These are phyloP conservation scores for Pantherophis alleghaniensis DNA, from an alignment of 2,797 vertebrate genomes.

Conservation along the genomic window DNA sequence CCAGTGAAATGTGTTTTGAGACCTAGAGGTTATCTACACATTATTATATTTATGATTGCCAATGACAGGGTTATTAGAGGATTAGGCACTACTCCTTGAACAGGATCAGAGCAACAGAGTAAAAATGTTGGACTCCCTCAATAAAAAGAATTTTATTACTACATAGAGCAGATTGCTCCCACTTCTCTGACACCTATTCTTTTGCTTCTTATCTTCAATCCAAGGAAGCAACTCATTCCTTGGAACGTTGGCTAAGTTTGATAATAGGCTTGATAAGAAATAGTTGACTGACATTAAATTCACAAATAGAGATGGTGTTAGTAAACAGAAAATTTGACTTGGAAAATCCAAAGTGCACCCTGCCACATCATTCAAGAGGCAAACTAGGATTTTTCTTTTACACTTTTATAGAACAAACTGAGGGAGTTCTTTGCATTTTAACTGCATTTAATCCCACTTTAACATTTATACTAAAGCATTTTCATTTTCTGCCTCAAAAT, in stretches of 20 bases:
- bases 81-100: not conserved
- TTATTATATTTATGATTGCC: not conserved
- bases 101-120: not conserved
- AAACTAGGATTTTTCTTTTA: not conserved
- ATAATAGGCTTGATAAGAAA: not conserved
- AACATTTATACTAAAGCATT: not conserved
- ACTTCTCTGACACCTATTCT: not conserved
- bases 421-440: not conserved
- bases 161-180: not conserved
- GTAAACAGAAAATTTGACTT: not conserved
- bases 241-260: not conserved
- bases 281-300: not conserved
- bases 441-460: not conserved
- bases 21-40: not conserved
- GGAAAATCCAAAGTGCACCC: not conserved
- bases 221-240: not conserved
- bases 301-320: not conserved
- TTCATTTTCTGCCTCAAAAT: not conserved
- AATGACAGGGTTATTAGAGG: not conserved
- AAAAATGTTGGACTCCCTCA: not conserved
- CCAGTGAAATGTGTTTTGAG: not conserved
- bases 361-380: not conserved
- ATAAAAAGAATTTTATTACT: not conserved
- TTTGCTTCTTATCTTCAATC: not conserved
- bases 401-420: not conserved